phyloP scores from a whole-genome alignment of 2,113 vertebrate species.

The Recurvirostra avosetta region DNA sequence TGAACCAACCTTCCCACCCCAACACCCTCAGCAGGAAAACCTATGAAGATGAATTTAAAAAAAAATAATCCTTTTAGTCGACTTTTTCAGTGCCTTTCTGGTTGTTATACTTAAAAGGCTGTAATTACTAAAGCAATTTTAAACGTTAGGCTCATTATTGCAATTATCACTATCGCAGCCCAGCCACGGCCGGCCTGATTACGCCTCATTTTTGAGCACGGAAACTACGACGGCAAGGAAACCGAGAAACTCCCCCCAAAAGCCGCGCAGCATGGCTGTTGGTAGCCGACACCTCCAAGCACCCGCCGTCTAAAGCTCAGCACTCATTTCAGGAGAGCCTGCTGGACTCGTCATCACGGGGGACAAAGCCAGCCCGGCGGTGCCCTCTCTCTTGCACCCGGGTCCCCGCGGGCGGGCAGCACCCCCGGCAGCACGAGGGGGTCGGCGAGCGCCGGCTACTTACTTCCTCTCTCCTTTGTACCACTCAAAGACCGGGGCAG shows the following conservation, averaged over 20 bases:
- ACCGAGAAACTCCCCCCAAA: background rate
- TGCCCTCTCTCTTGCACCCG: background rate
- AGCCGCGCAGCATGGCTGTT: accelerated
- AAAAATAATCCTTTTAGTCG: background rate
- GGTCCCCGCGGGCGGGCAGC: background rate
- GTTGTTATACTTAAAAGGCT: background rate
- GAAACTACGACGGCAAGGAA: background rate
- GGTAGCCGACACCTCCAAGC: background rate
- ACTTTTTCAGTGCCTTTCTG: background rate
- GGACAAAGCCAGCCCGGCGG: background rate
- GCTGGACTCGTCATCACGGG: accelerated
- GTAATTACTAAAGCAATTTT: background rate
- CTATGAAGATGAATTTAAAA: background rate
- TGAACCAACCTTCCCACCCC: background rate
- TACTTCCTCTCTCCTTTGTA: constrained; percentile 98
- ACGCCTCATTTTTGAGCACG: background rate
- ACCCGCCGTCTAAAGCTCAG: accelerated
- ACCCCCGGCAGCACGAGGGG: background rate
- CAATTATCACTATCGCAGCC: background rate
- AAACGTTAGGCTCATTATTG: background rate
- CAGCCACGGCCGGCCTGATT: background rate
- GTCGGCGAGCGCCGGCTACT: constrained; percentile 35
- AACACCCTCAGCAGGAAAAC: background rate
- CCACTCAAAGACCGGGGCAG: constrained; percentile 92
- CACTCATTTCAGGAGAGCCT: no score